Evolutionary conservation across 1,140 invertebrate genomes (phyloP).

Genomic region (Danaus melanippus): DNA sequence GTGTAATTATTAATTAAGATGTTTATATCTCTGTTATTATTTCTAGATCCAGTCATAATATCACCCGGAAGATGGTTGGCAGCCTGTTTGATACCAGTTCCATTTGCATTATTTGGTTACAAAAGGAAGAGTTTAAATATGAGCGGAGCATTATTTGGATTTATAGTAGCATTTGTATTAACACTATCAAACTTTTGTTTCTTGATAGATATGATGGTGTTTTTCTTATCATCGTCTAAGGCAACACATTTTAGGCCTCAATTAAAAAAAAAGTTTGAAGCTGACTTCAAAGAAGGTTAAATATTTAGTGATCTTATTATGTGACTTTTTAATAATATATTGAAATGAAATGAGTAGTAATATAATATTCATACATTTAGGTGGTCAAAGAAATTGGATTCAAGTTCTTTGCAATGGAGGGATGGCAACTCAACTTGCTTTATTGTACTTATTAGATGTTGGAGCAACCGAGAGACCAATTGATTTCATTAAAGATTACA

Average conservation of each 20-base stretch:
- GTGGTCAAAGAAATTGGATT: conserved; percentile 90
- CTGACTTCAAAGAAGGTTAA: conserved; percentile 84
- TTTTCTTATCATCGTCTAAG: conserved; percentile 87
- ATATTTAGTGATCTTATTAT: background rate
- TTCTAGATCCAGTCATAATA: conserved; percentile 76
- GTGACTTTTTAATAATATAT: too few species aligned
- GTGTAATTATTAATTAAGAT: background rate
- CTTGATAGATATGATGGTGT: conserved; percentile 79
- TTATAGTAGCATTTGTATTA: conserved; percentile 85
- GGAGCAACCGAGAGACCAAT: conserved; percentile 85
- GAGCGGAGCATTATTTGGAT: conserved; percentile 81
- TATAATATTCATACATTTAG: conserved; percentile 51
- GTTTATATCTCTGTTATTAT: conserved; percentile 23
- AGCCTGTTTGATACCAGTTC: conserved; percentile 78
- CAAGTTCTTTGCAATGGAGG: conserved; percentile 93
- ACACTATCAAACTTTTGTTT: conserved; percentile 87
- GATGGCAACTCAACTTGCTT: conserved; percentile 83
- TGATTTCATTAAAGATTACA: conserved; percentile 84
- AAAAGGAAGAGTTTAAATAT: conserved; percentile 78
- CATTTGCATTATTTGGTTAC: conserved; percentile 78
- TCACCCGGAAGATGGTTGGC: conserved; percentile 83
- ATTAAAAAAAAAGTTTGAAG: conserved; percentile 83
- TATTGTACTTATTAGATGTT: conserved; percentile 87
- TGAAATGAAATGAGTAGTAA: too few species aligned
- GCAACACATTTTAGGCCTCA: conserved; percentile 84